Percentiles rank a stretch among this genome's conserved stretches.
phyloP scores from a whole-genome alignment of 2,113 vertebrate genomes.

The Noturus placidus region DNA sequence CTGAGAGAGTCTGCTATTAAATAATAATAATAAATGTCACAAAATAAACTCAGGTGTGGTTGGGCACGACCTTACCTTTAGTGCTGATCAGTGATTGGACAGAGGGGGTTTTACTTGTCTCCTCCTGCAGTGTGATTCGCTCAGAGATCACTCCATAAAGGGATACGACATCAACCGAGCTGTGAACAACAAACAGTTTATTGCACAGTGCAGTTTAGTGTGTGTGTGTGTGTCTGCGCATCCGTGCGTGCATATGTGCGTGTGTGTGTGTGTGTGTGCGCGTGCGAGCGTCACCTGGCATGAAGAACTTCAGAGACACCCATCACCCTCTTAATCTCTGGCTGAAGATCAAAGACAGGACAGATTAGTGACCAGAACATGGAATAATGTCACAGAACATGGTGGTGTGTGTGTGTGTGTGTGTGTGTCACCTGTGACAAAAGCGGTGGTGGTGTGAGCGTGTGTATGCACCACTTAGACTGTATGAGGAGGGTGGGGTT shows the following conservation, averaged over 20 bases:
- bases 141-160: slow-evolving; percentile 45
- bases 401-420: neutral
- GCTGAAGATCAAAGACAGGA: neutral
- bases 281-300: slow-evolving; percentile 26
- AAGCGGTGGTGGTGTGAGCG: neutral
- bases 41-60: neutral
- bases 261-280: neutral
- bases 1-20: neutral
- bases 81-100: slow-evolving; percentile 41
- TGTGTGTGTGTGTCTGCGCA: neutral
- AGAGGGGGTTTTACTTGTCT: slow-evolving; percentile 2
- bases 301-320: slow-evolving; percentile 40
- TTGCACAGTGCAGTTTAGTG: neutral
- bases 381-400: neutral
- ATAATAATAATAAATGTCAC: neutral
- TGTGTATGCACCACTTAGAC: slow-evolving; percentile 67
- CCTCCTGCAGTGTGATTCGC: slow-evolving; percentile 46
- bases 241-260: neutral
- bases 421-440: slow-evolving; percentile 6
- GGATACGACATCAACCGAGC: slow-evolving; percentile 37
- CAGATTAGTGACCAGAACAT: neutral
- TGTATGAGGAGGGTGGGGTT: slow-evolving; percentile 66
- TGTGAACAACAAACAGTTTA: neutral
- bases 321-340: slow-evolving; percentile 17
- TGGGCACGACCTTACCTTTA: slow-evolving; percentile 25